phyloP scores from a whole-genome alignment of 2,888 invertebrate species.

The Acleris holmiana region DNA sequence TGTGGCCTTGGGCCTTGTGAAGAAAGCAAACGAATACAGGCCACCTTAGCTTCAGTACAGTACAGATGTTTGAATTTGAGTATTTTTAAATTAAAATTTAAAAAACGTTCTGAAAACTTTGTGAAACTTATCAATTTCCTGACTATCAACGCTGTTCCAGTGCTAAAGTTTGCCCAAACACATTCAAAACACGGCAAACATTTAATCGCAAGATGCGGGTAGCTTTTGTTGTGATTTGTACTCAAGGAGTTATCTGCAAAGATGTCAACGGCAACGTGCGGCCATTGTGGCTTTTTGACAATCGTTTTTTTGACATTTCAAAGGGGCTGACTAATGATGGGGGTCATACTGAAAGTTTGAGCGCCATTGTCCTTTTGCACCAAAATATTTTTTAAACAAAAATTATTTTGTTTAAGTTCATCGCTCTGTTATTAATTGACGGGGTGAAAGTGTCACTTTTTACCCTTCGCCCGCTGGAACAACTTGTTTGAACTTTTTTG shows the following conservation, averaged over 20 bases:
- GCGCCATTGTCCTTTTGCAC: constrained; percentile 15
- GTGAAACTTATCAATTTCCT: not conserved
- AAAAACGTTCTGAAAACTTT: too few relatives aligned
- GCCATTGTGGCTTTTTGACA: constrained; percentile 39
- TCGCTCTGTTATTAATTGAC: constrained; percentile 1
- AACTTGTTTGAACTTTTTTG: too few relatives aligned
- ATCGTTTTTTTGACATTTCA: constrained; percentile 42
- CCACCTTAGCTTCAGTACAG: too few relatives aligned
- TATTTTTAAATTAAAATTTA: too few relatives aligned
- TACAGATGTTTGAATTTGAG: too few relatives aligned
- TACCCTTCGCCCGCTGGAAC: too few relatives aligned
- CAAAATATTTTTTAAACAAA: not conserved
- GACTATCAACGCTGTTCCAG: not conserved
- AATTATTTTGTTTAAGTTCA: constrained; percentile 7
- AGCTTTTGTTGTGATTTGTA: constrained; percentile 36
- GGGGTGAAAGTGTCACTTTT: not conserved
- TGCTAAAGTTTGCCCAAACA: not conserved
- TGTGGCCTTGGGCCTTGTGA: too few relatives aligned
- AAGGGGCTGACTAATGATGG: constrained; percentile 41
- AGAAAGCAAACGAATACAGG: too few relatives aligned
- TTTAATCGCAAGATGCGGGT: constrained; percentile 28
- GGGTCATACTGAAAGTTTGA: constrained; percentile 29
- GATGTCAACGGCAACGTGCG: constrained; percentile 49
- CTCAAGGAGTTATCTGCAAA: constrained; percentile 47
- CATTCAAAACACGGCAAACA: constrained; percentile 6